Evolutionary conservation across 1,140 invertebrate genomes (phyloP).

Genomic region (Drosophila subobscura): DNA sequence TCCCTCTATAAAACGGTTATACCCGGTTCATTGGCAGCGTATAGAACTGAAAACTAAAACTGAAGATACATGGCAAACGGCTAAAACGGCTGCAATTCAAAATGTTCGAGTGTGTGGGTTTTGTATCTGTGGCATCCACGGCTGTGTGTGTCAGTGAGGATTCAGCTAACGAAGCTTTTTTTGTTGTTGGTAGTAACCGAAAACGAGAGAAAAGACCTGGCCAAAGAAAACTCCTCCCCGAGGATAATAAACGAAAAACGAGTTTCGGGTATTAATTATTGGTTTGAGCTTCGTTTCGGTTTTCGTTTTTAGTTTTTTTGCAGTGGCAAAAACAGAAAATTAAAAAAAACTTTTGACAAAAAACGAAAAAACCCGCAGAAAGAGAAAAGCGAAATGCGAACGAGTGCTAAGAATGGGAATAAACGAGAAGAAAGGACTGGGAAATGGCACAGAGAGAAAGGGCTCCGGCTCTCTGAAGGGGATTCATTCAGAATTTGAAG

Average conservation of each 20-base stretch:
- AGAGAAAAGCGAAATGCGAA: conserved; percentile 16
- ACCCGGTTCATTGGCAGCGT: too few species aligned
- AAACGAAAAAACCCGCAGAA: background rate
- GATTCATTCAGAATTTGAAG: conserved; percentile 48
- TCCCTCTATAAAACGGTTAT: too few species aligned
- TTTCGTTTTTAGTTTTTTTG: background rate
- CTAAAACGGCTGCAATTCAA: conserved; percentile 67
- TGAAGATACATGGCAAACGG: conserved; percentile 68
- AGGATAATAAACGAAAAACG: conserved; percentile 67
- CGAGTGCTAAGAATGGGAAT: conserved; percentile 24
- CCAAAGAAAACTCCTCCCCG: conserved; percentile 32
- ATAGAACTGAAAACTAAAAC: conserved; percentile 20
- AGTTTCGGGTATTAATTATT: conserved; percentile 71
- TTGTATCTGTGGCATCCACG: conserved; percentile 3
- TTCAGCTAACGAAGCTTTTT: conserved; percentile 64
- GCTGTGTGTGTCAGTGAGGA: conserved; percentile 13
- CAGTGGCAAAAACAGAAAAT: conserved; percentile 30
- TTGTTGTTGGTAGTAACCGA: conserved; percentile 24
- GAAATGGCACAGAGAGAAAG: conserved; percentile 16
- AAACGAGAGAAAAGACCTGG: conserved; percentile 16
- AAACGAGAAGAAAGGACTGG: conserved; percentile 38
- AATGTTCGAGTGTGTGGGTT: conserved; percentile 35
- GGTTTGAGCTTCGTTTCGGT: conserved; percentile 63
- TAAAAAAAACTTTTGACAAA: conserved; percentile 10
- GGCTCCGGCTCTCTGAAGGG: background rate